These are phyloP conservation scores for Tribolium madens DNA, from an alignment of 1,140 invertebrate species.

Conservation along the genomic window DNA sequence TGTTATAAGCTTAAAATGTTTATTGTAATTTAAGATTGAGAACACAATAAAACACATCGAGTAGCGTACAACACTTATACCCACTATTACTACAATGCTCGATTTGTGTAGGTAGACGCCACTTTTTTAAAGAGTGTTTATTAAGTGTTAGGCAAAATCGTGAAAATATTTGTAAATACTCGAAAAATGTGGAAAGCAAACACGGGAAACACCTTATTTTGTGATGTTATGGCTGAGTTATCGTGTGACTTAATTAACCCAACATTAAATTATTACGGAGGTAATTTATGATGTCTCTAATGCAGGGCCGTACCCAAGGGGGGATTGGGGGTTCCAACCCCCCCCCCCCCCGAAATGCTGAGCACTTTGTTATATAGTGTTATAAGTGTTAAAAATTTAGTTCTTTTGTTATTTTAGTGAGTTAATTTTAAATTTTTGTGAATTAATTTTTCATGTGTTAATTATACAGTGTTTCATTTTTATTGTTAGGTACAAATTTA, in stretches of 20 bases:
- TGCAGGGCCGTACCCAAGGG: no score
- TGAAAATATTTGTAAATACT: neutral
- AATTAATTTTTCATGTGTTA: no score
- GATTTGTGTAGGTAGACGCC: neutral
- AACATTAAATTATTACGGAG: neutral
- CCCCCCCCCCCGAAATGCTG: no score
- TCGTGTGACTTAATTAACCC: neutral
- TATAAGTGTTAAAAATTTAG: no score
- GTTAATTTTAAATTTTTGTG: no score
- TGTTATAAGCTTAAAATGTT: conserved; percentile 38
- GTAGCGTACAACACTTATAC: neutral
- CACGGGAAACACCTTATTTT: neutral
- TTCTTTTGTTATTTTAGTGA: no score
- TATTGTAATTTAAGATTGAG: conserved; percentile 38
- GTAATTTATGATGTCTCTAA: neutral
- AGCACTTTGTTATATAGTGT: no score
- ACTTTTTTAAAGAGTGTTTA: neutral
- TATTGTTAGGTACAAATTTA: no score
- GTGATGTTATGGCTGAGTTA: neutral
- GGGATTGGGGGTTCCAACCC: no score
- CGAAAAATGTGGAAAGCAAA: neutral
- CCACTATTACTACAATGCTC: neutral
- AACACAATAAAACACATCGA: conserved; percentile 30
- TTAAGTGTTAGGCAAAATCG: neutral
- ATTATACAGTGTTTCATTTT: no score